Evolutionary conservation across 2,888 invertebrate genomes (phyloP), one percentile per base, ranked within the genome.

Genomic region (Drosophila merina): DNA sequence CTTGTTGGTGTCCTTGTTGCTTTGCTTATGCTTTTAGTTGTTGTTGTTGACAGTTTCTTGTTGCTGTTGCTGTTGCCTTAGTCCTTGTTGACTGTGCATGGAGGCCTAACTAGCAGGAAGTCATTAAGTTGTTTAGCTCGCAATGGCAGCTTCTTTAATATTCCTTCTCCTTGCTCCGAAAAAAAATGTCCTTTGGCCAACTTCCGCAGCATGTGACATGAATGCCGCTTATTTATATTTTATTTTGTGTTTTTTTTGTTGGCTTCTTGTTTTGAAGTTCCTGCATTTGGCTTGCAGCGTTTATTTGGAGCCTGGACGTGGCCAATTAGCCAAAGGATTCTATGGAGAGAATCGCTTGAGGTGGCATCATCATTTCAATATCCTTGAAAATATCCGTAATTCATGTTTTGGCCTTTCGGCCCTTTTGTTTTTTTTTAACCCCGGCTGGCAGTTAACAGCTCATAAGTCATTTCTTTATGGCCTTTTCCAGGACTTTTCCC

Each of bases 71-170:
- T 60, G 50, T 33, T 60, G 26, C 8, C 7, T 14, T 20, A 20
- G 40, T 14, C 12, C 64, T 47, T 38, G 60, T 55, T 26, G 63
- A 66, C 63, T 66, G 67, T 42, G 38, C 67, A 64, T 66, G 64
- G 45, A 66, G 62, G 77, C 72, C 71, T 79, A 83, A 83, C 77
- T 75, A 77, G 84, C 81, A 86, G 81, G 87, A 81, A 81, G 81
- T 81, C 81, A 81, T 81, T 81, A 86, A 77, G 87, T 80, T 81
- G 87, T 84, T 81, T 80, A 86, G 84, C 84, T 79, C 69, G 72
- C 76, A 82, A 76, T 70, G 70, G 58, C 45, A 28, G 67, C 71
- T 70, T 58, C 68, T 68, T 68, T 68, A 58, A 57, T 58, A 57
- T 67, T 58, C 68, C 33, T 70, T 50, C 47, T 9, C 6, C 8